Evolutionary conservation across 2,113 vertebrate species (phyloP).

Genomic region (Eurystomus gularis): DNA sequence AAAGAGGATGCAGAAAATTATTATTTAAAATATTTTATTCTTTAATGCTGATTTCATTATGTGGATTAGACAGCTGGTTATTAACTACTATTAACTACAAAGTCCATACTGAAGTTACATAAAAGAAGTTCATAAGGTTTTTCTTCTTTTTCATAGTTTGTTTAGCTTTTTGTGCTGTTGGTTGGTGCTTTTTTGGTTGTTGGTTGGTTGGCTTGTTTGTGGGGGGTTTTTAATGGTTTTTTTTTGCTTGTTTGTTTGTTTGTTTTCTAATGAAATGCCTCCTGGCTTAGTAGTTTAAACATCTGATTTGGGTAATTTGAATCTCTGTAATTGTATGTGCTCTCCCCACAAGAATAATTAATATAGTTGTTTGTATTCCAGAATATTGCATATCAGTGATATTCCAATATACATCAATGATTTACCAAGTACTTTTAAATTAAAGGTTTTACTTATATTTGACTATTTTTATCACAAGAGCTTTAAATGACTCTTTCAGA

Average conservation of each 20-base stretch:
- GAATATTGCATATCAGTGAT: not conserved
- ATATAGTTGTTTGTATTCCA: not conserved
- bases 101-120: not conserved
- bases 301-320: not conserved
- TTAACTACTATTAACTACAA: not conserved
- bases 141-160: too few species aligned
- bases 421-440: not conserved
- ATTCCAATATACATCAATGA: not conserved
- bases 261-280: not conserved
- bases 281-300: not conserved
- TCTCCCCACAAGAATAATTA: not conserved
- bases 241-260: rapidly evolving
- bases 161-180: too few species aligned
- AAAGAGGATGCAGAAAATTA: not conserved
- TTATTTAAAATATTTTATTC: not conserved
- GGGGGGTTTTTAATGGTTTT: too few species aligned
- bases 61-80: not conserved
- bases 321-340: not conserved
- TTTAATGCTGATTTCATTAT: not conserved
- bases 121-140: not conserved
- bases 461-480: not conserved
- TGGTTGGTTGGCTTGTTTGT: rapidly evolving
- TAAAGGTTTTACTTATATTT: not conserved
- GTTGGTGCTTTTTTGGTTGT: too few species aligned
- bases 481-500: slow-evolving; percentile 32